Base-by-base conservation (phyloP, 2,113 vertebrate genomes). In the Cryptoleucopteryx plumbea region DNA sequence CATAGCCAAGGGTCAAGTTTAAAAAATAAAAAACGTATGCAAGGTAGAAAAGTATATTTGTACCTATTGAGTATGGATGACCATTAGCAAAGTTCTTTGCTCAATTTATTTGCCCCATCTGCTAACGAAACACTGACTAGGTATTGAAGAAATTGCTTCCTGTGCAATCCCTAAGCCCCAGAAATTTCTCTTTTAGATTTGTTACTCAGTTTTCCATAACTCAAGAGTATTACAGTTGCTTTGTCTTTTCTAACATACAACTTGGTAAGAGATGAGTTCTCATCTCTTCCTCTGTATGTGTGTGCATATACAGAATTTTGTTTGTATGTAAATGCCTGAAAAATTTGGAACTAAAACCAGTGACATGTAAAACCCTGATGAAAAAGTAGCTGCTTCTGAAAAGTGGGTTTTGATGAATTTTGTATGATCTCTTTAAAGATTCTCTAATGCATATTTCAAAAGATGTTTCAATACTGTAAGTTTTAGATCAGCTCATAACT, bases 401-500 rank as follows among this genome's bases (percentile, higher is more conserved):
- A 98, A 96, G 93, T 31, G 88, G 80, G 95, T 98, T 98, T 98
- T 98, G 98, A 98, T 98, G 94, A 98, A 98, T 98, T 98, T 98
- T 98, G 96, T 97, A 98, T 98, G 96, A 98, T 95, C 86, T 93
- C 93, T 95, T 98, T 98, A 97, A 96, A 96, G 93, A 96, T 96
- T 96, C 95, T 98, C 91, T 98, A 97, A 98, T 97, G 94, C 96
- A 98, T 98, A 97, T 98, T 98, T 98, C 97, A 98, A 97, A 96
- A 91, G 94, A 97, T 92, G 66, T 92, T 98, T 98, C 96, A 98
- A 97, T 97, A 97, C 81, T 92, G 42, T 96, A 94, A 96, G 93
- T 97, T 98, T 98, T 96, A 97, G 77, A 97, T 96, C 87, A 93
- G 91, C 91, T 98, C 61, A 42, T 96, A 97, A 97, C 96, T 93